Base-by-base conservation (phyloP, 64 coral and sea anemone genomes). In the Stylophora pistillata region DNA sequence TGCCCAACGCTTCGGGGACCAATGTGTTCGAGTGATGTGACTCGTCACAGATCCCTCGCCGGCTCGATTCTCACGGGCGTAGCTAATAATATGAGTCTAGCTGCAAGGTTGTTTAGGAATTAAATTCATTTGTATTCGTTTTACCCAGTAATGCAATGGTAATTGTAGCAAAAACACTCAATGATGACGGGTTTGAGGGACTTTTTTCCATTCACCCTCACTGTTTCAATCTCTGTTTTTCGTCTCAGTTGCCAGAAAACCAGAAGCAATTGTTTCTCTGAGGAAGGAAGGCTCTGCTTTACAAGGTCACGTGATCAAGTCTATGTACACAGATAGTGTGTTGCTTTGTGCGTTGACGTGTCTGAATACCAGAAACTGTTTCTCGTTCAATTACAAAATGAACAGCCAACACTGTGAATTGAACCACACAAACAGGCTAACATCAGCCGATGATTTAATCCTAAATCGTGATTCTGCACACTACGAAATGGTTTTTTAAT, bases 401-500 rank as follows among this genome's bases (percentile, higher is more conserved):
- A 65, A 53, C n/a, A 12, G 33, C 52, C 31, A 84, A 65, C 4
- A 53, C 21, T 84, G 80, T 25, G 80, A 84, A n/a, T 34, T 84
- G 64, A 84, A 54, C 69, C 80, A 84, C 53, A 30, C 80, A 68
- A 84, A 70, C 62, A 70, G 15, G 62, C 53, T 70, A 10, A 84
- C 80, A 13, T 84, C 80, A 69, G 23, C 62, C 13, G 12, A 14
- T 21, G 80, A 84, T 15, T 70, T 84, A 11, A 70, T 34, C 9
- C 53, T 32, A 33, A 34, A 84, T 70, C 80, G 28, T 53, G 33
- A 55, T 9, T 84, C 62, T 7, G 62, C 17, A 14, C 69, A 84
- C 27, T 84, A 84, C 53, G 80, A 84, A 84, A 84, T 84, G 80
- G 23, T 69, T 63, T 84, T n/a, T 84, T 32, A 64, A 13, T 20